Base-by-base conservation (phyloP, 2,113 vertebrate genomes). In the Python bivittatus region DNA sequence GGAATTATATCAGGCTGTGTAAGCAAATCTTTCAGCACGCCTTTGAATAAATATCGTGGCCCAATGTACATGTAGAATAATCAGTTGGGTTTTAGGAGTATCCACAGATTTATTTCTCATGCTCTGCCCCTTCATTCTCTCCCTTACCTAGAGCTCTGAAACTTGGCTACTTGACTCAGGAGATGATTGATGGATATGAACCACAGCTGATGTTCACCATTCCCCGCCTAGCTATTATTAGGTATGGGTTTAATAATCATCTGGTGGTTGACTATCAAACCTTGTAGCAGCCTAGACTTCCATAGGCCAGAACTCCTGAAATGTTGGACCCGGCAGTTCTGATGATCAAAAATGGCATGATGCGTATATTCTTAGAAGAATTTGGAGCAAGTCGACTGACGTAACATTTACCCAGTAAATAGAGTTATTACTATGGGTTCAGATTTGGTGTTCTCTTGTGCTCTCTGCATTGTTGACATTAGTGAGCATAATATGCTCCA, bases 181-280 rank as follows among this genome's bases (percentile, higher is more conserved):
- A 98, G 95, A 97, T 98, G 97, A 98, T 98, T 0, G 98, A 98
- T 89, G 96, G 97, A 92, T 98, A 96, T 0, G 98, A 98, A 48
- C 98, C 98, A 0, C 94, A 97, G 86, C 93, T 98, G 93, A 98
- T 98, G 98, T 98, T 98, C 96, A 97, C 97, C 92, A 98, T 98
- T 90, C 98, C 98, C 64, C 97, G 97, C 64, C 95, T 98, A 90
- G 98, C 97, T 85, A 98, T 98, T 61, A 97, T 98, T 91, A 97
- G 98, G 98, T 98, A 90, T 88, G 96, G 94, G 57, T 89, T 84
- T 89, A 61, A 17, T 60, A 38, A 48, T 85, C 57, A 53, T 25
- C n/a, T 84, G 88, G 29, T 54, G 72, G n/a, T 89, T 92, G 87
- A 38, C 13, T 33, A 33, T 44, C 52, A 56, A 92, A 1, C 33